Base-by-base conservation (phyloP, 2,888 invertebrate species). In the Eilema griseolum region DNA sequence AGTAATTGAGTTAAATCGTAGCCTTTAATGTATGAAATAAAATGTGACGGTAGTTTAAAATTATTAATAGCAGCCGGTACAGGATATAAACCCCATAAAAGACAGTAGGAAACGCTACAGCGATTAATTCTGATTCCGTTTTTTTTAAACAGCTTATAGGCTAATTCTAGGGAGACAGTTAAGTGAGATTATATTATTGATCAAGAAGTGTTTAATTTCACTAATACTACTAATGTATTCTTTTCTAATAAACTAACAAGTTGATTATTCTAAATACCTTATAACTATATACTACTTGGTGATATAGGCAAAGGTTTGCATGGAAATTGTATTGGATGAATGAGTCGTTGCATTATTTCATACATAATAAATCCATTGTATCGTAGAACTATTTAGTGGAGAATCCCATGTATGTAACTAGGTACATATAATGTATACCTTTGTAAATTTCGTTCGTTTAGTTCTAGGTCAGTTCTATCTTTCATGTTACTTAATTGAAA, bases 1-100 rank as follows among this genome's bases (percentile, higher is more conserved):
- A 91, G 91, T 89, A 56, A 31, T 31, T 12, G 3, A 37, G 12
- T 20, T n/a, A 61, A 14, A 61, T 61, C 31, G n/a, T 31, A 16
- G 26, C 37, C 24, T 41, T 20, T 59, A 10, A 59, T 59, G 28
- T 8, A 28, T 16, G 0, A 26, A 59, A 16, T 20, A 20, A 20
- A 46, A 46, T 46, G 46, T 20, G 20, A 11, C 46, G 20, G 7
- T 20, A 20, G 20, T 20, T 20, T 37, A 37, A 11, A 37, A 37
- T 37, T 37, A 12, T 37, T 37, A 46, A 46, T 46, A 46, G 20
- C 7, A 5, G 7, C 7, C 20, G 16, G 20, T 20, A 2, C 20
- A 20, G 16, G 41, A 41, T 41, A 16, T 41, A 16, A 16, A 3
- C 14, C 16, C 0, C 41, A 41, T 41, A 1, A 1, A 3, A 46